Evolutionary conservation across 2,888 invertebrate species (phyloP).

Genomic region (Tanytarsus gracilentus): DNA sequence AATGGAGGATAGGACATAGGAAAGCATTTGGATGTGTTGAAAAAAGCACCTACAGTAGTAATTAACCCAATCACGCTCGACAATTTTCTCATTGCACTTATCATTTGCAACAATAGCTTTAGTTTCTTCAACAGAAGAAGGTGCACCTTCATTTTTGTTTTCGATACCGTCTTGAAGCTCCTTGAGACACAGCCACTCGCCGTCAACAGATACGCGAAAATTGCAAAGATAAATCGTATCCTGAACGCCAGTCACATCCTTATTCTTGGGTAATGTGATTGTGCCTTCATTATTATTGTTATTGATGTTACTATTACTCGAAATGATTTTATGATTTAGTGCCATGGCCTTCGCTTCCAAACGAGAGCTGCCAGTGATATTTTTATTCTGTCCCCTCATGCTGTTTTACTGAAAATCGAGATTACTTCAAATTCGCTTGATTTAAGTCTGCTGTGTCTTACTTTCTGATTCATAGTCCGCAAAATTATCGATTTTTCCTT

Average conservation of each 20-base stretch:
- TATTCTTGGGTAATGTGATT: constrained; percentile 6
- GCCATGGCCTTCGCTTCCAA: neutral
- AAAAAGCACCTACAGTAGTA: constrained; percentile 40
- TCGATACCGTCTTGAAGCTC: constrained; percentile 82
- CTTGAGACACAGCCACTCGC: constrained; percentile 92
- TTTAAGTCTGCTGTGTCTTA: neutral
- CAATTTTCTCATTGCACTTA: constrained; percentile 31
- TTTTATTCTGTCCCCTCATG: constrained; percentile 22
- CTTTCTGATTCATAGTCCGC: constrained; percentile 22
- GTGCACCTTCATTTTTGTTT: constrained; percentile 51
- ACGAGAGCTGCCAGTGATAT: neutral
- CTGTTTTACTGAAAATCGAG: constrained; percentile 11
- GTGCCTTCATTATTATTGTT: constrained; percentile 25
- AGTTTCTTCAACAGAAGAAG: constrained; percentile 31
- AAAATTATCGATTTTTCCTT: constrained; percentile 27
- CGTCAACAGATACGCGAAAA: constrained; percentile 93
- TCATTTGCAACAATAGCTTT: constrained; percentile 32
- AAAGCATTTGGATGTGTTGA: constrained; percentile 30
- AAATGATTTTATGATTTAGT: neutral
- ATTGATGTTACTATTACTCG: neutral
- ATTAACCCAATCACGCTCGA: constrained; percentile 39
- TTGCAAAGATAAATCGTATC: constrained; percentile 96
- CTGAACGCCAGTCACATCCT: constrained; percentile 76
- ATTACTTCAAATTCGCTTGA: neutral
- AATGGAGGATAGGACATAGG: constrained; percentile 28